These are phyloP conservation scores for Coronaproctus castanopsis DNA, from an alignment of 2,888 invertebrate genomes.

Conservation along the genomic window DNA sequence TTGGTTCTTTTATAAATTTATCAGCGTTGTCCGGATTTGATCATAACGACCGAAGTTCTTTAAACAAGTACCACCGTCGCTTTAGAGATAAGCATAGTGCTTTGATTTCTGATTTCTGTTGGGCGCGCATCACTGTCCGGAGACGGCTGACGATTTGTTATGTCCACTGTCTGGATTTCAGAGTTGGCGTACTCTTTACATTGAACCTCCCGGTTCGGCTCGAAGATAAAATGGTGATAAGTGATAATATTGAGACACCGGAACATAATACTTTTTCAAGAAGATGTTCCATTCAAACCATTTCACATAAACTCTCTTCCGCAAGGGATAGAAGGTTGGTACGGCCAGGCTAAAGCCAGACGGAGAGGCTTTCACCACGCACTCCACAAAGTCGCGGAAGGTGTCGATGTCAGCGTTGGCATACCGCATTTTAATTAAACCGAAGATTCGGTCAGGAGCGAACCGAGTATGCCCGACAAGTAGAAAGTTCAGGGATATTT, in stretches of 20 bases:
- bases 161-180: not conserved
- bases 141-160: not conserved
- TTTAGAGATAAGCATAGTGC: not conserved
- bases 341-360: not conserved
- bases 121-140: too few species aligned
- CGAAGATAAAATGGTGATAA: not conserved
- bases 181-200: not conserved
- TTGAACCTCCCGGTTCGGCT: not conserved
- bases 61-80: slow-evolving; percentile 1
- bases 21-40: not conserved
- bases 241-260: not conserved
- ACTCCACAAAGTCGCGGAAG: not conserved
- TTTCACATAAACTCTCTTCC: not conserved
- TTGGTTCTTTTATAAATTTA: not conserved
- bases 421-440: not conserved
- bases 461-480: slow-evolving; percentile 1
- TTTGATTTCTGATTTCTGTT: too few species aligned
- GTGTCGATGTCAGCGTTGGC: not conserved
- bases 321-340: not conserved
- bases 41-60: not conserved
- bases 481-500: not conserved
- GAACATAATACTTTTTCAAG: not conserved
- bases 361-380: not conserved
- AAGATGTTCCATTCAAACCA: not conserved
- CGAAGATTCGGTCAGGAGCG: not conserved